These are phyloP conservation scores for Eretmocerus hayati DNA, from an alignment of 2,888 invertebrate genomes.

Conservation along the genomic window DNA sequence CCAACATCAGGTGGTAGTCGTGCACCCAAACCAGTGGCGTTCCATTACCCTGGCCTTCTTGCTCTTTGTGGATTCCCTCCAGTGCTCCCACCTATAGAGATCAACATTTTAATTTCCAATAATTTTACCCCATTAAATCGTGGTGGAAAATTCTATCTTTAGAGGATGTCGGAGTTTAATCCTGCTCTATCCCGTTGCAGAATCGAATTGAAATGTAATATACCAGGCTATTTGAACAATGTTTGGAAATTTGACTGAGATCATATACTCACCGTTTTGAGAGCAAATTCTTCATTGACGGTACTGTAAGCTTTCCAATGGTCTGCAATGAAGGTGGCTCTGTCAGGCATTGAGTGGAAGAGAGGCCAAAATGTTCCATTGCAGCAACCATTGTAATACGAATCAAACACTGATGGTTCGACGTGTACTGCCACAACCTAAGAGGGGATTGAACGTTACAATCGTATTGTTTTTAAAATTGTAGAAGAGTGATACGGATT, in stretches of 20 bases:
- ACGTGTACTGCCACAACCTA: conserved; percentile 77
- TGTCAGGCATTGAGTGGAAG: conserved; percentile 87
- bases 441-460: no score
- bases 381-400: conserved; percentile 88
- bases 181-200: no score
- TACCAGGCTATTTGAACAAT: no score
- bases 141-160: no score
- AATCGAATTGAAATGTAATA: no score
- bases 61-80: conserved; percentile 37
- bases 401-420: conserved; percentile 69
- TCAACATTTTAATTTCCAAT: no score
- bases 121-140: no score
- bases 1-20: conserved; percentile 89
- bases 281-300: conserved; percentile 77
- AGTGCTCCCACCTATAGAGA: conserved; percentile 41
- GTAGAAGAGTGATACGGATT: no score
- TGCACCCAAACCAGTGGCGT: conserved; percentile 87
- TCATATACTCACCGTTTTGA: conserved; percentile 60
- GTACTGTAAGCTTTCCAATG: conserved; percentile 77
- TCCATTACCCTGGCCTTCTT: conserved; percentile 37
- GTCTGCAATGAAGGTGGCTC: conserved; percentile 74
- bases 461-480: no score
- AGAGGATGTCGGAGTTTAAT: no score
- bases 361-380: conserved; percentile 89
- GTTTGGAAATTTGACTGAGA: no score